Evolutionary conservation across 2,888 invertebrate species (phyloP).

Genomic region (Azorinus chamasolen): DNA sequence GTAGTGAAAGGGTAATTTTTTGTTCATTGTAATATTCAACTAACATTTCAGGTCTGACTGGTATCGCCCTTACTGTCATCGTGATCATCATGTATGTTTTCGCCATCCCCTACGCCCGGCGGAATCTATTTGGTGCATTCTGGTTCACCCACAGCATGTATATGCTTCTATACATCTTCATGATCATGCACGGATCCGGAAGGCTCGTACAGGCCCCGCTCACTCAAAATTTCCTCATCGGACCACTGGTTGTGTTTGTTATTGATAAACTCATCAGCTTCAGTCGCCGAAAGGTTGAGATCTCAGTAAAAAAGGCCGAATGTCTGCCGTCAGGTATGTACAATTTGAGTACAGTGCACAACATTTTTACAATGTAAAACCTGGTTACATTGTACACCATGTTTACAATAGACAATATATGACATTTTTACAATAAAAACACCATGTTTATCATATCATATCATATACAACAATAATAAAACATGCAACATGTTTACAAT

Average conservation of each 20-base stretch:
- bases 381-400: too few relatives aligned
- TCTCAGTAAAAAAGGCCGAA: conserved; percentile 88
- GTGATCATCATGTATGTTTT: conserved; percentile 88
- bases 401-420: too few relatives aligned
- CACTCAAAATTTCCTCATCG: conserved; percentile 88
- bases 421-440: too few relatives aligned
- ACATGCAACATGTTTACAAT: too few relatives aligned
- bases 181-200: conserved; percentile 89
- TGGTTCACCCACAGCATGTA: conserved; percentile 89
- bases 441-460: too few relatives aligned
- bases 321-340: conserved; percentile 89
- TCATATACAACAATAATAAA: too few relatives aligned
- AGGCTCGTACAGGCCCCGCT: conserved; percentile 88
- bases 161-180: conserved; percentile 88
- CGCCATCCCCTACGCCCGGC: conserved; percentile 88
- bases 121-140: conserved; percentile 88
- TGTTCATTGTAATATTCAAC: background rate
- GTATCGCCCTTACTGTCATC: conserved; percentile 87
- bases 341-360: too few relatives aligned
- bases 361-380: too few relatives aligned
- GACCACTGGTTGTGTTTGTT: conserved; percentile 88
- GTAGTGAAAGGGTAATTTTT: too few relatives aligned
- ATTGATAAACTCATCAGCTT: conserved; percentile 88
- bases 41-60: conserved; percentile 87
- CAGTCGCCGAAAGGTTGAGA: conserved; percentile 88